Conservation (phyloP, 2,888 invertebrate species). For the Autographa gamma region DNA sequence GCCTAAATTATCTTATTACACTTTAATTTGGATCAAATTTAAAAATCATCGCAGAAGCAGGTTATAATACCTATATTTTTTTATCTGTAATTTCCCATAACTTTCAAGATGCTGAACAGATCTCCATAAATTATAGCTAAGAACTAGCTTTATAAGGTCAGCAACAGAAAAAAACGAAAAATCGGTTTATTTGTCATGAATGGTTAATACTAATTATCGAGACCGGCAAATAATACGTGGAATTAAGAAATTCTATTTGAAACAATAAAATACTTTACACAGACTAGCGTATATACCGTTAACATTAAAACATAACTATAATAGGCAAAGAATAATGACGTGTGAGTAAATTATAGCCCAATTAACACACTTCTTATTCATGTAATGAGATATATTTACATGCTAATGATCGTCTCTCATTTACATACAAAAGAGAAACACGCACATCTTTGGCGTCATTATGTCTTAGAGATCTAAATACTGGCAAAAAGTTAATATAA, state of each 20-base stretch:
- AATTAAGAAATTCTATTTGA: neutral
- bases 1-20: too few species aligned
- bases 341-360: conserved; percentile 7
- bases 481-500: too few species aligned
- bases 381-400: conserved; percentile 28
- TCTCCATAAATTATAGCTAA: too few species aligned
- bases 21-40: too few species aligned
- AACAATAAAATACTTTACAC: neutral
- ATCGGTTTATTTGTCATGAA: too few species aligned
- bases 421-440: conserved; percentile 24
- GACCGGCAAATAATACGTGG: neutral
- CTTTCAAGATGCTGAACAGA: too few species aligned
- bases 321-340: neutral
- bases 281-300: neutral
- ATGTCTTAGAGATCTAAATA: neutral
- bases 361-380: conserved; percentile 11
- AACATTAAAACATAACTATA: neutral
- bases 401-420: conserved; percentile 37
- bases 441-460: conserved; percentile 16
- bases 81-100: too few species aligned
- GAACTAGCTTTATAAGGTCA: too few species aligned
- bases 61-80: too few species aligned
- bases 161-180: too few species aligned
- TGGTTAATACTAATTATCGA: too few species aligned
- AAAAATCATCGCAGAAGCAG: too few species aligned